Evolutionary conservation across 2,113 vertebrate species (phyloP).

Genomic region (Brienomyrus longianalis): DNA sequence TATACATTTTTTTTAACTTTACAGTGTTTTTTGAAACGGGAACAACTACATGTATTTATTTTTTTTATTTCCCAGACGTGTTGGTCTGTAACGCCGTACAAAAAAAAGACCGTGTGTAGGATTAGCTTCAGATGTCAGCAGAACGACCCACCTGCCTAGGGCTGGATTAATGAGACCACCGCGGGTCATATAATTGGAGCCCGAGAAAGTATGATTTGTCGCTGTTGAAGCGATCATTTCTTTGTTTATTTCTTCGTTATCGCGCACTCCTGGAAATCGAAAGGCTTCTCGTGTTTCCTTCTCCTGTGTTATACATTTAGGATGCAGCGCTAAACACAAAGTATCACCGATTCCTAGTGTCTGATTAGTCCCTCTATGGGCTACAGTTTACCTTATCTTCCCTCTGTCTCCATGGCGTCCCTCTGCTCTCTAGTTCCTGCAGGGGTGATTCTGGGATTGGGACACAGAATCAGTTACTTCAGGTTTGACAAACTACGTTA

Average conservation of each 20-base stretch:
- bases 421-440: not conserved
- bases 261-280: not conserved
- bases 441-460: not conserved
- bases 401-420: not conserved
- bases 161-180: not conserved
- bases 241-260: not conserved
- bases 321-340: not conserved
- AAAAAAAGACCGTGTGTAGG: not conserved
- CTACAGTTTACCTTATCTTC: not conserved
- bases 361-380: not conserved
- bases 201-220: not conserved
- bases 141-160: not conserved
- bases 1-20: not conserved
- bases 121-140: not conserved
- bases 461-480: not conserved
- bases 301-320: not conserved
- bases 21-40: not conserved
- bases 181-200: not conserved
- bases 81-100: no score
- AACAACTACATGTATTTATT: not conserved
- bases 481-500: not conserved
- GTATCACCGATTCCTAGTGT: not conserved
- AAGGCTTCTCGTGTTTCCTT: not conserved
- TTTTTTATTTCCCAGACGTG: not conserved
- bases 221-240: not conserved